Evolutionary conservation across 1,140 invertebrate species (phyloP), one percentile per base, ranked within the genome.

Genomic region (Anastatus disparis): DNA sequence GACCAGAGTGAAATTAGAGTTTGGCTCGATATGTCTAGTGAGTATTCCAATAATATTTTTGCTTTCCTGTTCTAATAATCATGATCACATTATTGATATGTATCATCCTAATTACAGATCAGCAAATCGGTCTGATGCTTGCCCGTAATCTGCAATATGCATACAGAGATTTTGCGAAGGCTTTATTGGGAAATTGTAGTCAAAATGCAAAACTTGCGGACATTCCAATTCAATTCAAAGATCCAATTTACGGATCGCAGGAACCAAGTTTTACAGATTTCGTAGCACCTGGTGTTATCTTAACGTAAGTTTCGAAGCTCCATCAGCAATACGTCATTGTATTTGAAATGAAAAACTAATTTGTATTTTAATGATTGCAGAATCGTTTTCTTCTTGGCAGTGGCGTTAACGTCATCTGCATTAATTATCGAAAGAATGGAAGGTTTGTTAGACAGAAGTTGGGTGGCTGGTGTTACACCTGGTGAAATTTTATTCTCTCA

Each of bases 371-470:
- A 8, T n/a, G 17, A 56, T 86, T 86, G 48, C 82, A 97, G 95
- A n/a, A 97, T 97, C 78, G 94, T 96, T 1, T 98, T 97, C 87
- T 97, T 98, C 89, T 89, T 97, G 85, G 91, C 91, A 22, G 95
- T 97, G 15, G 95, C 95, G n/a, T 82, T 98, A 58, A 98, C 96
- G 13, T 95, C 95, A 3, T 93, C 96, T 13, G 92, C 93, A 1
- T 90, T 98, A 80, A 93, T 98, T 52, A 92, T 97, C 65, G 97
- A 98, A 81, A 89, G 94, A 73, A 96, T 89, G 84, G 89, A 96
- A 84, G 95, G 95, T 24, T 85, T 96, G n/a, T 79, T 97, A 74
- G 95, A 97, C 81, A 87, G 95, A 66, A 94, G 94, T 50, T 94
- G 94, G 91, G 95, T 97, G 44, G 90, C 90, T 76, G 95, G 96